phyloP scores from a whole-genome alignment of 2,888 invertebrate species.

The Oscheius sp. region DNA sequence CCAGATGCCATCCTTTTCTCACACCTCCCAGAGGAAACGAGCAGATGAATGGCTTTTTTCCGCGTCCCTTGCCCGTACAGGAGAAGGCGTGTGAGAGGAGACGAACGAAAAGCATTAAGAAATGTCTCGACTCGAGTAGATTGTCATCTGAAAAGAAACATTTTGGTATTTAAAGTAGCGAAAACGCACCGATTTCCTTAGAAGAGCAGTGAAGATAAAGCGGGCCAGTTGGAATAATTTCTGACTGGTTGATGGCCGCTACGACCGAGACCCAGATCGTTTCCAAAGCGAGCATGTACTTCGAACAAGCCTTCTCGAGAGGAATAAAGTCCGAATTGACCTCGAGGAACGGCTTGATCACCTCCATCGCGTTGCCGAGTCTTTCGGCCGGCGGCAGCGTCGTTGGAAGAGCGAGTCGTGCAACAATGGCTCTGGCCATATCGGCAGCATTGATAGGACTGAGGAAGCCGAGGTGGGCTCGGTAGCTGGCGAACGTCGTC shows the following conservation, averaged over 20 bases:
- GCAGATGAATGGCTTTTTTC: constrained; percentile 53
- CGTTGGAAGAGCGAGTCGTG: constrained; percentile 45
- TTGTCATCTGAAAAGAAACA: constrained; percentile 16
- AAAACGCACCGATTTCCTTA: constrained; percentile 32
- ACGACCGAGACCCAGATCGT: constrained; percentile 49
- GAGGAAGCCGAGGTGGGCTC: constrained; percentile 62
- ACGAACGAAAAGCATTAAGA: constrained; percentile 50
- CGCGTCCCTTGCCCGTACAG: constrained; percentile 36
- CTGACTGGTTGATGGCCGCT: constrained; percentile 56
- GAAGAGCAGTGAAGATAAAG: constrained; percentile 41
- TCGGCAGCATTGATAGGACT: constrained; percentile 62
- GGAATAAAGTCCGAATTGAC: constrained; percentile 35
- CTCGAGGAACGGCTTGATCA: constrained; percentile 35
- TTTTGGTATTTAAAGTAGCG: not conserved
- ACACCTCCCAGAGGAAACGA: constrained; percentile 50
- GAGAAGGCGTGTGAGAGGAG: constrained; percentile 56
- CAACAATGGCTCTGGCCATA: constrained; percentile 59
- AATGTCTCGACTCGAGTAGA: constrained; percentile 50
- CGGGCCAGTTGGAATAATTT: constrained; percentile 53
- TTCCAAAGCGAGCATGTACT: constrained; percentile 34
- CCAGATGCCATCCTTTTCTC: constrained; percentile 49
- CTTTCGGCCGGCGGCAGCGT: constrained; percentile 30
- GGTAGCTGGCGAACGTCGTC: constrained; percentile 63
- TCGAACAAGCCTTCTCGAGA: constrained; percentile 34
- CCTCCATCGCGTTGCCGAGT: constrained; percentile 24